Base-by-base conservation (phyloP, 2,888 invertebrate genomes). In the Monoplex corrugatus region DNA sequence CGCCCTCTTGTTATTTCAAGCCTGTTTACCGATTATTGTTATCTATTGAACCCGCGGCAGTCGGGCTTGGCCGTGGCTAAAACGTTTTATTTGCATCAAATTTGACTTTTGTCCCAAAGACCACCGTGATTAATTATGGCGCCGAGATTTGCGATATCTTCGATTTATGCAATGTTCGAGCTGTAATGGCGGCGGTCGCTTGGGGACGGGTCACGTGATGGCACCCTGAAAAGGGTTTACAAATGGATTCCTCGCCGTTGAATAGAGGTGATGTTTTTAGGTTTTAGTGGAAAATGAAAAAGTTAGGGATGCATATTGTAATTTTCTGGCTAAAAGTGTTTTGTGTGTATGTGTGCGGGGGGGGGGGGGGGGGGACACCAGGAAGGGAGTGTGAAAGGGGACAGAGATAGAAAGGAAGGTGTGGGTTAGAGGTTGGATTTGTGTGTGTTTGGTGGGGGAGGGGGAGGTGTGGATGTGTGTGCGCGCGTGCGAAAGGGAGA, bases 91-190 rank as follows among this genome's bases (percentile, higher is more conserved):
- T 85, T 63, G 85, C 85, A 57, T 85, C 57, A 32, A 38, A 85
- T 38, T 63, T 85, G 85, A 85, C 85, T 85, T 85, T 82, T 82
- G 82, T 63, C 40, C 43, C 13, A 6, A 85, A 19, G 23, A 63
- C 63, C 38, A 63, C 19, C 1, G 68, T 50, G 57, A 85, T 50
- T 85, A 85, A 63, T 85, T 85, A 85, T 44, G 63, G 85, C 8
- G 44, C 45, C 82, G 43, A 82, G 82, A 82, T 82, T 44, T 82
- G 45, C n/a, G 82, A 82, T 82, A 82, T 82, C 43, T 82, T 82
- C 43, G 45, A 82, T 82, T 78, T 82, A 82, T 82, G 82, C 82
- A 43, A 82, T 82, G 82, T 19, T 19, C 13, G 82, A n/a, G 6
- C 43, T 45, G 44, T 82, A n/a, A 82, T 82, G 45, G 32, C 23